phyloP scores from a whole-genome alignment of 2,113 vertebrate genomes.

The Prinia subflava region DNA sequence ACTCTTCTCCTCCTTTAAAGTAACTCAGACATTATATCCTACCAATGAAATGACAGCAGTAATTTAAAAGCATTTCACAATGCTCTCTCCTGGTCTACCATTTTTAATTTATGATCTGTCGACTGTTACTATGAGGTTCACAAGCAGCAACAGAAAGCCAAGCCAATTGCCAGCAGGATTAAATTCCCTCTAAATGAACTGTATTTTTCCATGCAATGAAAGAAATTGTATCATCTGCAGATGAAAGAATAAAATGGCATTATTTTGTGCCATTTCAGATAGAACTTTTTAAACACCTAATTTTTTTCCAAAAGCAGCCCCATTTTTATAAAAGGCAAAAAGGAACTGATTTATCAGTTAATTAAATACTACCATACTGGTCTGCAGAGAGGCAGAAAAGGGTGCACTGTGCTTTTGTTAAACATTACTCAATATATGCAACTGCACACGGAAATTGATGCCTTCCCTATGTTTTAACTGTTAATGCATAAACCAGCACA shows the following conservation, averaged over 20 bases:
- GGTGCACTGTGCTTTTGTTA: not conserved
- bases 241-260: not conserved
- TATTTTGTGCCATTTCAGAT: not conserved
- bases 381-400: not conserved
- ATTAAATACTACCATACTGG: not conserved
- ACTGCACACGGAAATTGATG: not conserved
- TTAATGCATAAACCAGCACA: constrained; percentile 18
- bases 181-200: not conserved
- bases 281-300: not conserved
- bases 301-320: not conserved
- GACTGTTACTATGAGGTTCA: not conserved
- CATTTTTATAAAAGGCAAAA: not conserved
- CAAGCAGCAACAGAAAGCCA: not conserved
- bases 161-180: not conserved
- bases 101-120: not conserved
- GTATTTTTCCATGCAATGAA: not conserved
- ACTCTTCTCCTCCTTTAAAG: not conserved
- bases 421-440: not conserved
- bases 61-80: not conserved
- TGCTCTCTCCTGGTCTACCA: not conserved
- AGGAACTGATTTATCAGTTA: not conserved
- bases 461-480: not conserved
- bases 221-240: not conserved
- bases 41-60: not conserved
- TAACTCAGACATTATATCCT: not conserved